Evolutionary conservation across 2,113 vertebrate genomes (phyloP).

Genomic region (Macroglossus sobrinus): DNA sequence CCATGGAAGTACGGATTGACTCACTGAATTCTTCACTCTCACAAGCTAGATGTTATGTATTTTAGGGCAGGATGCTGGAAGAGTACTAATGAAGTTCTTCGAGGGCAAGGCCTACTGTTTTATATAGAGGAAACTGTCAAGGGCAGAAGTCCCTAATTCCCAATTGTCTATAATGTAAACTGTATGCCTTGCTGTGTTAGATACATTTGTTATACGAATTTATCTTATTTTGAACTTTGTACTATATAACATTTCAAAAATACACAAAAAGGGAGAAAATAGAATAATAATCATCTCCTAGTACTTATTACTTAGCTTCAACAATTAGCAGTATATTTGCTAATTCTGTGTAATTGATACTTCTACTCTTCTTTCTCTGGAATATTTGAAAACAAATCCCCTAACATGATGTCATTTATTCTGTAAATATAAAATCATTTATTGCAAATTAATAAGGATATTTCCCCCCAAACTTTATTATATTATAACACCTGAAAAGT

Average conservation of each 20-base stretch:
- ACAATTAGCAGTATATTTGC: background rate
- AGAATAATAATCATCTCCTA: background rate
- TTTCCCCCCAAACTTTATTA: background rate
- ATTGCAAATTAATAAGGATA: background rate
- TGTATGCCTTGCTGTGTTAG: background rate
- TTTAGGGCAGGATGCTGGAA: accelerated
- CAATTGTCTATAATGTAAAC: background rate
- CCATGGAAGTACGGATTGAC: background rate
- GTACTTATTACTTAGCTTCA: background rate
- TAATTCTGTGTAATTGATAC: background rate
- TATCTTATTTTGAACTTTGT: background rate
- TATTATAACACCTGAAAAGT: background rate
- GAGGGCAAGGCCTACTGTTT: background rate
- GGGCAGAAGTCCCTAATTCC: background rate
- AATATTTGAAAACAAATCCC: background rate
- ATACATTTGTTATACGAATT: background rate
- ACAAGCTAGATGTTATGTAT: accelerated
- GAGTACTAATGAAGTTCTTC: background rate
- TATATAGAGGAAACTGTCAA: accelerated
- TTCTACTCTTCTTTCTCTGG: background rate
- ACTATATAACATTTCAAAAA: background rate
- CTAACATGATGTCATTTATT: background rate
- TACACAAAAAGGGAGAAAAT: background rate
- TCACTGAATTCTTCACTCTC: too few relatives aligned
- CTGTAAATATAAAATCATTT: background rate